phyloP scores from a whole-genome alignment of 2,888 invertebrate genomes.

The Osedax frankpressi region DNA sequence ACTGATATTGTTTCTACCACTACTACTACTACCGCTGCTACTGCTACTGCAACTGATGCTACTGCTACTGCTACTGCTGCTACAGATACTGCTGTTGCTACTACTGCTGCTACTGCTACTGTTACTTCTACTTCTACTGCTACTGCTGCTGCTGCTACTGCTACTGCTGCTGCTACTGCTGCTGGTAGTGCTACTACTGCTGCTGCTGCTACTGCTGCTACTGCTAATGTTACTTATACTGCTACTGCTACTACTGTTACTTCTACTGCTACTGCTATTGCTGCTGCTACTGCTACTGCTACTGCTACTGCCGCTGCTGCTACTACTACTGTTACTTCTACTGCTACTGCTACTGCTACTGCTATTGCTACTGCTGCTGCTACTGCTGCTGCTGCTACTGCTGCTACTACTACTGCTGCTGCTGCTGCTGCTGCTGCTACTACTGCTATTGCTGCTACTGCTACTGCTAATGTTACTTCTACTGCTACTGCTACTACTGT shows the following conservation, averaged over 20 bases:
- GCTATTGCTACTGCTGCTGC: constrained; percentile 3
- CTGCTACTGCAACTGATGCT: too few species aligned
- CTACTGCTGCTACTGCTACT: constrained; percentile 8
- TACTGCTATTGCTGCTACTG: not conserved
- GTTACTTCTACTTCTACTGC: constrained; percentile 5
- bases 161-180: constrained; percentile 6
- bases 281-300: constrained; percentile 8
- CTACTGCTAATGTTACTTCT: constrained; percentile 1
- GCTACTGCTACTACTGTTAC: constrained; percentile 3
- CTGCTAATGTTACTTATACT: not conserved
- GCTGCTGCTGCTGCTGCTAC: constrained; percentile 1
- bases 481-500: constrained; percentile 4
- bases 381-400: constrained; percentile 7
- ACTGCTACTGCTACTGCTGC: too few species aligned
- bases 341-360: constrained; percentile 8
- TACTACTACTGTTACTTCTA: constrained; percentile 8
- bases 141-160: constrained; percentile 7
- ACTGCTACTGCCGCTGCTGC: constrained; percentile 3
- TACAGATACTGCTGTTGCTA: too few species aligned
- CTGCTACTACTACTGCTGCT: constrained; percentile 8
- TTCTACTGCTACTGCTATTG: constrained; percentile 6
- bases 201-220: constrained; percentile 2
- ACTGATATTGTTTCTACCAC: too few species aligned
- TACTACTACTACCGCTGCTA: too few species aligned
- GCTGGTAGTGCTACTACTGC: constrained; percentile 5